These are phyloP conservation scores for Anolis apletophallus DNA, from an alignment of 2,797 vertebrate genomes.

Conservation along the genomic window DNA sequence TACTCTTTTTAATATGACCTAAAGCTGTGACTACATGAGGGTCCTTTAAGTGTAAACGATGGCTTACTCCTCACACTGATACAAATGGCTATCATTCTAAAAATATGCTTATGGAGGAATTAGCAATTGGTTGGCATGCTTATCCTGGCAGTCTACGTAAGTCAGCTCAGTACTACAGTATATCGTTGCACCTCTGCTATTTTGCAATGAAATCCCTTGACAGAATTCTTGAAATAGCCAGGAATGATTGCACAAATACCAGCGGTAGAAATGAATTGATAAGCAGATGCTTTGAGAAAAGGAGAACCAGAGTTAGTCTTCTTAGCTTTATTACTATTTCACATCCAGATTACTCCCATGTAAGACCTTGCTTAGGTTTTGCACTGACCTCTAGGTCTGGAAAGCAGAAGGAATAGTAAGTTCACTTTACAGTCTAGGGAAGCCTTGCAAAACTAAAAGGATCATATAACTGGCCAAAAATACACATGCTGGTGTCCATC, in stretches of 20 bases:
- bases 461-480: slow-evolving; percentile 85
- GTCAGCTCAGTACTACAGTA: slow-evolving; percentile 47
- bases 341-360: slow-evolving; percentile 36
- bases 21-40: slow-evolving; percentile 60
- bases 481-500: slow-evolving; percentile 96
- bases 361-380: slow-evolving; percentile 60
- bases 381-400: slow-evolving; percentile 81
- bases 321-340: slow-evolving; percentile 16
- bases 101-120: slow-evolving; percentile 73
- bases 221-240: slow-evolving; percentile 63
- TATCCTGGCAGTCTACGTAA: slow-evolving; percentile 46
- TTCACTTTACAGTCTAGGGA: slow-evolving; percentile 85
- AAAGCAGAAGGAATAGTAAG: slow-evolving; percentile 81
- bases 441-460: slow-evolving; percentile 83
- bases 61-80: slow-evolving; percentile 67
- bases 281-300: not conserved
- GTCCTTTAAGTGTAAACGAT: slow-evolving; percentile 57
- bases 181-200: slow-evolving; percentile 64
- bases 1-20: slow-evolving; percentile 57
- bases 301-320: slow-evolving; percentile 35
- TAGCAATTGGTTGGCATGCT: slow-evolving; percentile 59
- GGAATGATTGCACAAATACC: slow-evolving; percentile 38
- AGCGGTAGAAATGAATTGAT: slow-evolving; percentile 2
- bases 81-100: slow-evolving; percentile 73
- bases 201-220: slow-evolving; percentile 60